phyloP scores from a whole-genome alignment of 2,113 vertebrate species.

The Proteles cristata region DNA sequence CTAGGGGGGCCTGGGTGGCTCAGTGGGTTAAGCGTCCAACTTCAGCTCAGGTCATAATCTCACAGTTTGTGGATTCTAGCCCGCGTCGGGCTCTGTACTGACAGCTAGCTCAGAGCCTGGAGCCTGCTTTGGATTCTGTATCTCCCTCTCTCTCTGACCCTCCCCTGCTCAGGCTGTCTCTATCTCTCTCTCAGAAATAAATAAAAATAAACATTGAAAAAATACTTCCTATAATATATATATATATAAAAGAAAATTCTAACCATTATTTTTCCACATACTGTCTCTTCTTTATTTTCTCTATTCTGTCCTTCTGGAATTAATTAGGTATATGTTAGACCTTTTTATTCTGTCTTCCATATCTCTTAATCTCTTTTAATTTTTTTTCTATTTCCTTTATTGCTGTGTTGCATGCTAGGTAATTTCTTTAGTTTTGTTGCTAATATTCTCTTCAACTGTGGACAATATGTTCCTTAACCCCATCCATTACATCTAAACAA shows the following conservation, averaged over 20 bases:
- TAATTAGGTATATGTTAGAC: background rate
- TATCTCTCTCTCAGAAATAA: no score
- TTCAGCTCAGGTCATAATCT: no score
- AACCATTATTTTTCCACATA: background rate
- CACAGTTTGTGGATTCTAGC: no score
- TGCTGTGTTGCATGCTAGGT: background rate
- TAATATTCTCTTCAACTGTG: background rate
- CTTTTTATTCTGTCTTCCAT: background rate
- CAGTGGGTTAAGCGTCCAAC: no score
- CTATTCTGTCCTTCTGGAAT: background rate
- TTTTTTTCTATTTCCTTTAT: background rate
- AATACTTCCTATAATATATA: no score
- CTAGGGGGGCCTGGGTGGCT: background rate
- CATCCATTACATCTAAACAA: background rate
- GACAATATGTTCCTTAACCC: background rate
- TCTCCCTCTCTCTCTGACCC: no score
- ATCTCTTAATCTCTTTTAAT: background rate
- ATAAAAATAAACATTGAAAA: no score
- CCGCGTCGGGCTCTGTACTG: no score
- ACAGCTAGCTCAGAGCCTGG: no score
- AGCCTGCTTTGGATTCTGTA: no score
- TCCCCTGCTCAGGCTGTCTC: no score
- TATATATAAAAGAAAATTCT: no score
- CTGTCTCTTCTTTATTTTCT: background rate
- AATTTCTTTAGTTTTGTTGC: background rate